Evolutionary conservation across 2,888 invertebrate genomes (phyloP).

Genomic region (Leucozona laternaria): DNA sequence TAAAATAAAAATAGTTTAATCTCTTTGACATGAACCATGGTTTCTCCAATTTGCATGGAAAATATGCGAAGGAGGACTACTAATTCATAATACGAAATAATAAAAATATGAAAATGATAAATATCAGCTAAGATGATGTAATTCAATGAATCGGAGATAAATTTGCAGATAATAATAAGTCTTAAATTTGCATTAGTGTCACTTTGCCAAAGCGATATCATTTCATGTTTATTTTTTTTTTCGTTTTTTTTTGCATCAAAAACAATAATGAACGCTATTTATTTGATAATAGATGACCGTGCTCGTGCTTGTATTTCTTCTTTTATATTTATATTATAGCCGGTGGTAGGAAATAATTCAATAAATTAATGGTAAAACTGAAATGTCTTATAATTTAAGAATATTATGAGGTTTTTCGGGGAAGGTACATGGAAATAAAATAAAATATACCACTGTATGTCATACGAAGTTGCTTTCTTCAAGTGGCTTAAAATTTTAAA

Average conservation of each 20-base stretch:
- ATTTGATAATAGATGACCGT: neutral
- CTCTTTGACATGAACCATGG: neutral
- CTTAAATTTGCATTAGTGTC: constrained; percentile 36
- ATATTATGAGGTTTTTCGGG: too few species aligned
- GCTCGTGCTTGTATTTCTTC: neutral
- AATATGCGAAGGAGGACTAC: constrained; percentile 59
- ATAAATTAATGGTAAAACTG: neutral
- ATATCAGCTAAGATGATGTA: constrained; percentile 31
- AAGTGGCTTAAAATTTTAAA: too few species aligned
- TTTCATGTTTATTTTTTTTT: constrained; percentile 1
- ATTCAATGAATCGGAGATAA: constrained; percentile 37
- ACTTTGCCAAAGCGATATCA: neutral
- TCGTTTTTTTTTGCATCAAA: neutral
- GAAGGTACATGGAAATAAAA: too few species aligned
- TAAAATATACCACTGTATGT: too few species aligned
- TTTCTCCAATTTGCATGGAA: constrained; percentile 60
- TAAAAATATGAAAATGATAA: constrained; percentile 30
- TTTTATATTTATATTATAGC: neutral
- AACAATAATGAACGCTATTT: neutral
- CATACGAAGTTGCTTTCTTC: too few species aligned
- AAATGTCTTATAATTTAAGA: too few species aligned
- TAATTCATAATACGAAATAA: constrained; percentile 23
- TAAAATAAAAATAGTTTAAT: constrained; percentile 30
- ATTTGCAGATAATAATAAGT: constrained; percentile 25
- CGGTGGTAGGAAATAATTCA: neutral